Conservation (phyloP, 1,140 invertebrate genomes). For the Scaptomyza graminum region DNA sequence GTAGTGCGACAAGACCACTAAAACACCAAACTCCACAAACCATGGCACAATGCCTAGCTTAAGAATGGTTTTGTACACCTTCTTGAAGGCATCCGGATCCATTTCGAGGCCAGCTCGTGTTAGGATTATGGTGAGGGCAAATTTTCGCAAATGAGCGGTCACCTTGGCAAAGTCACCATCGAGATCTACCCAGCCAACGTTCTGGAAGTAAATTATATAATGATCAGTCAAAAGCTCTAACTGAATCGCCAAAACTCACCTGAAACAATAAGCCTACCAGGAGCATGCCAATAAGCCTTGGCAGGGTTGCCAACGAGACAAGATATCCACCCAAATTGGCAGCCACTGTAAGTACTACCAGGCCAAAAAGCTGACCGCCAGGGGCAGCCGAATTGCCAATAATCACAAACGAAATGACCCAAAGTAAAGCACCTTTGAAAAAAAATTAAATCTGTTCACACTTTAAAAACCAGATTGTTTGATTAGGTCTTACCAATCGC, state of each 20-base stretch:
- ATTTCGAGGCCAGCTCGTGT: slow-evolving; percentile 96
- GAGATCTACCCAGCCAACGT: slow-evolving; percentile 89
- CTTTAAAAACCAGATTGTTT: neutral
- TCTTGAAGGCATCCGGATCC: slow-evolving; percentile 92
- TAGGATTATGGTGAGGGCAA: slow-evolving; percentile 96
- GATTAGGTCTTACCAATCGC: slow-evolving; percentile 85
- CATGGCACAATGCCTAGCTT: slow-evolving; percentile 94
- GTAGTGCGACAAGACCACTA: slow-evolving; percentile 88
- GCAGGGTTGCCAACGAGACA: slow-evolving; percentile 90
- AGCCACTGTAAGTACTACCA: slow-evolving; percentile 89
- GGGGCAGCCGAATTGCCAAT: slow-evolving; percentile 90
- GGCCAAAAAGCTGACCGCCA: slow-evolving; percentile 91
- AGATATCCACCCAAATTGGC: slow-evolving; percentile 93
- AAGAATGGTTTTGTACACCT: slow-evolving; percentile 90
- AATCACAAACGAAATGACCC: slow-evolving; percentile 89
- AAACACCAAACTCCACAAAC: slow-evolving; percentile 89
- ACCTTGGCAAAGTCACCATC: slow-evolving; percentile 87
- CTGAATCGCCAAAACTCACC: slow-evolving; percentile 42
- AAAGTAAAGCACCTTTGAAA: slow-evolving; percentile 88
- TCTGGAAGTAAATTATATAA: no score
- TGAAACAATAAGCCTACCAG: slow-evolving; percentile 91
- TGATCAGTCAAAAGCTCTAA: neutral
- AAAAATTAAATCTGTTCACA: neutral
- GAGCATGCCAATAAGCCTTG: slow-evolving; percentile 95
- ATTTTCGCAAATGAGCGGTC: slow-evolving; percentile 89